These are phyloP conservation scores for Pseudotriccus pelzelni DNA, from an alignment of 2,797 vertebrate genomes.

Conservation along the genomic window DNA sequence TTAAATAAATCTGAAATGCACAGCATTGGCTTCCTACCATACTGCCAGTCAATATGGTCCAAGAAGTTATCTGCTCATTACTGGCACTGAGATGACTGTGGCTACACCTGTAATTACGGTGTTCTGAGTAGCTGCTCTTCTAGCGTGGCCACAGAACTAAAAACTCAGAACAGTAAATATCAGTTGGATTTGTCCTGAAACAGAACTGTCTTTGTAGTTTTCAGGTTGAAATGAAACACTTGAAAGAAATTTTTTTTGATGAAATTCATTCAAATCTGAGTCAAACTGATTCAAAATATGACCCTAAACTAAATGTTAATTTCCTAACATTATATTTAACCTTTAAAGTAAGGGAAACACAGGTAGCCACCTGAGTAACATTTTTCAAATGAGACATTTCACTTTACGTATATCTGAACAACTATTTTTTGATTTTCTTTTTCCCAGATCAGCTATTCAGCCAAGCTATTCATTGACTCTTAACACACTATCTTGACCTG, in stretches of 20 bases:
- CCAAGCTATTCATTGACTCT: neutral
- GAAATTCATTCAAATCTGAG: neutral
- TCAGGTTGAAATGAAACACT: neutral
- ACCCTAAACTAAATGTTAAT: neutral
- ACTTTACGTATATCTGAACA: neutral
- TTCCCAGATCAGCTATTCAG: neutral
- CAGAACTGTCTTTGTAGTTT: slow-evolving; percentile 7
- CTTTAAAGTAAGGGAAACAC: neutral
- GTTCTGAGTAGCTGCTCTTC: neutral
- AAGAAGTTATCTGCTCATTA: neutral
- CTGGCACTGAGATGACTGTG: neutral
- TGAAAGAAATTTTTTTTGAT: neutral
- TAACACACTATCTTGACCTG: neutral
- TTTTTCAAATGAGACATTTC: neutral
- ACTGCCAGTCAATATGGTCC: neutral
- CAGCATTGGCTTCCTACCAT: neutral
- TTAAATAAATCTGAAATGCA: neutral
- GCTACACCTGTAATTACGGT: neutral
- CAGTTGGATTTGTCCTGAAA: slow-evolving; percentile 6
- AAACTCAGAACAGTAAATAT: neutral
- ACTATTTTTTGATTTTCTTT: neutral
- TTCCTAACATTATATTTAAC: slow-evolving; percentile 4
- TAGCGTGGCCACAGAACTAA: neutral
- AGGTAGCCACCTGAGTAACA: neutral
- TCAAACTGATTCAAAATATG: neutral